Conservation (phyloP, 1,140 invertebrate species). For the Centruroides vittatus region DNA sequence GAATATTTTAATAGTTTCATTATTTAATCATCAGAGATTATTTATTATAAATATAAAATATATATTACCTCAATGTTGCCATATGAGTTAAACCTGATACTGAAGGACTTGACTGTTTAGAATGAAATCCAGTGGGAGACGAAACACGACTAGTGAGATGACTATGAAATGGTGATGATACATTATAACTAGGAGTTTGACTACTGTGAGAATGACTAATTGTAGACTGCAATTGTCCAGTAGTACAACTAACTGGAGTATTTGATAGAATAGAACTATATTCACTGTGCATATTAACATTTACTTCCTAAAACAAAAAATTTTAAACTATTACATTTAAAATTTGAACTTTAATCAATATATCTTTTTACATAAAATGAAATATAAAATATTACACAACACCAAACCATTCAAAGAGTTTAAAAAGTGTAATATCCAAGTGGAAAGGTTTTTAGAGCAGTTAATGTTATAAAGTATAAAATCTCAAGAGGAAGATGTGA, state of each 20-base stretch:
- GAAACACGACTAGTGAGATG: conserved; percentile 3
- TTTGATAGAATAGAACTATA: not conserved
- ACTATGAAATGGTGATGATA: conserved; percentile 4
- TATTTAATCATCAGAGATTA: too few species aligned
- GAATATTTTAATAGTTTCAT: too few species aligned
- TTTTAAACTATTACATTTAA: not conserved
- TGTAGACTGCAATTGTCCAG: not conserved
- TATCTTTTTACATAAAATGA: too few species aligned
- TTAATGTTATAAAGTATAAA: too few species aligned
- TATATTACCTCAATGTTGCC: conserved; percentile 15
- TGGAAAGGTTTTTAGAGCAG: too few species aligned
- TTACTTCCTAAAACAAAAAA: conserved; percentile 6
- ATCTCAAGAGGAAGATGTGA: too few species aligned
- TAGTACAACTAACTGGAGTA: not conserved
- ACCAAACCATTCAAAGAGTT: too few species aligned
- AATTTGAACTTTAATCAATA: too few species aligned
- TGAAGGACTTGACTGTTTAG: conserved; percentile 4
- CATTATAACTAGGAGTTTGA: conserved; percentile 4
- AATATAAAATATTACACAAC: too few species aligned
- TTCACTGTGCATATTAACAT: not conserved
- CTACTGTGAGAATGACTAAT: conserved; percentile 1
- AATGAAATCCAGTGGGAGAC: conserved; percentile 1
- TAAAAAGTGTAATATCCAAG: too few species aligned
- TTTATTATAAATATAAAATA: too few species aligned
- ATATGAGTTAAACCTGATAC: conserved; percentile 13